These are phyloP conservation scores for Eriocheir sinensis DNA, from an alignment of 1,140 invertebrate genomes.

Conservation along the genomic window DNA sequence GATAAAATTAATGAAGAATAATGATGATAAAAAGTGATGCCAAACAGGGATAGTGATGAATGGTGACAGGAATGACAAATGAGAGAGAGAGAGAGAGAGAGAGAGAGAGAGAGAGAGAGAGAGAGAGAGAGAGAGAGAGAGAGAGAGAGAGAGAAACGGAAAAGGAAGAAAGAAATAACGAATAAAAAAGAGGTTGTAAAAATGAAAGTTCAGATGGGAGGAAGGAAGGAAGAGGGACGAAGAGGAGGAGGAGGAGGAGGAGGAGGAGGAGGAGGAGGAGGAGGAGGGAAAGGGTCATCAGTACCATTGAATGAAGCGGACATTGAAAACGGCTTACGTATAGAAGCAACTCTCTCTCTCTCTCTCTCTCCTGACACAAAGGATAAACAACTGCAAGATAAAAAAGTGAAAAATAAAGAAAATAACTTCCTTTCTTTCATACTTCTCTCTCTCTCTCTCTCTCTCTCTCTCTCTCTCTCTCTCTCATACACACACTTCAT, in stretches of 20 bases:
- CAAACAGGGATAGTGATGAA: not conserved
- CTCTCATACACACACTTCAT: too few species aligned
- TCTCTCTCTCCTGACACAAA: slow-evolving; percentile 4
- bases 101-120: not conserved
- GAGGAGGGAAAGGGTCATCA: not conserved
- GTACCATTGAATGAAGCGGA: not conserved
- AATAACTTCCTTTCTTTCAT: too few species aligned
- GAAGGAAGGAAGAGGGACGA: not conserved
- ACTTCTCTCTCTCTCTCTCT: not conserved
- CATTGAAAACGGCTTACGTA: not conserved
- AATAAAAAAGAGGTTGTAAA: too few species aligned
- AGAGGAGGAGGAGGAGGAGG: not conserved
- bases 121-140: not conserved
- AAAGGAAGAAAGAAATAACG: too few species aligned
- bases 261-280: not conserved
- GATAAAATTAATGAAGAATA: not conserved
- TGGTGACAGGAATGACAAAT: not conserved
- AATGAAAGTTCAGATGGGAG: too few species aligned
- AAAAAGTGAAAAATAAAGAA: too few species aligned
- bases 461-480: slow-evolving; percentile 22
- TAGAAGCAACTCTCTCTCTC: not conserved
- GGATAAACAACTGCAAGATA: too few species aligned
- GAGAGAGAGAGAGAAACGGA: too few species aligned
- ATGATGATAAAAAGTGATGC: not conserved
- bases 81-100: not conserved